Base-by-base conservation (phyloP, 2,113 vertebrate species). In the Mirza zaza region DNA sequence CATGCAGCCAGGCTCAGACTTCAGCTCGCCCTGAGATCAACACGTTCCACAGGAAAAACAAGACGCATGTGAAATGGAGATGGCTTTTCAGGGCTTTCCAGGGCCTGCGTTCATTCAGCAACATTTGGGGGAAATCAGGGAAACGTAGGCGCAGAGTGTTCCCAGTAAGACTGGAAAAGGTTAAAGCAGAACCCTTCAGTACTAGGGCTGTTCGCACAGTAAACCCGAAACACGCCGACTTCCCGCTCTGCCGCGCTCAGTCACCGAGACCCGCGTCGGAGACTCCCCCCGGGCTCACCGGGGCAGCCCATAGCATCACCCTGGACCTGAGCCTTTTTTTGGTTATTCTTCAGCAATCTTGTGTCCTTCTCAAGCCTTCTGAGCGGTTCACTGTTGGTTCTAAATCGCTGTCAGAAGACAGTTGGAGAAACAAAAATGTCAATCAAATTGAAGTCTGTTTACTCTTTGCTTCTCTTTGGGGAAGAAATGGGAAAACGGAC, bases 11-110 rank as follows among this genome's bases (percentile, higher is more conserved):
- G 59, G 79, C 90, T 90, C 52, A 4, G 76, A 57, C 86, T 73
- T 61, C 42, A 77, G 91, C 80, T 90, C 70, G 48, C 85, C 83
- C 59, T 13, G 7, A 63, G 48, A 98, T 87, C 93, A 68, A 68
- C 36, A 71, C 80, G 95, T 95, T 36, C 68, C 61, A 70, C 1
- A 80, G 71, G 67, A 83, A 57, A 50, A 5, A 55, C 39, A 94
- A 75, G 39, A 93, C 0, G 5, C 18, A 57, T 36, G 90, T 5
- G 86, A 85, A 77, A 90, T 14, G 91, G 90, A 90, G 92, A 75
- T 21, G 50, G 14, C 61, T 95, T 70, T 67, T 42, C 52, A 32
- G 70, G n/a, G 50, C 15, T 50, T 82, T 96, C 79, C 82, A 63
- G 83, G 63, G 81, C 80, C 81, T 14, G 18, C 3, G 84, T 81